Evolutionary conservation across 92 coral and sea anemone genomes (phyloP), one percentile per base, ranked within the genome.

Genomic region (Epizoanthus illoricatus): DNA sequence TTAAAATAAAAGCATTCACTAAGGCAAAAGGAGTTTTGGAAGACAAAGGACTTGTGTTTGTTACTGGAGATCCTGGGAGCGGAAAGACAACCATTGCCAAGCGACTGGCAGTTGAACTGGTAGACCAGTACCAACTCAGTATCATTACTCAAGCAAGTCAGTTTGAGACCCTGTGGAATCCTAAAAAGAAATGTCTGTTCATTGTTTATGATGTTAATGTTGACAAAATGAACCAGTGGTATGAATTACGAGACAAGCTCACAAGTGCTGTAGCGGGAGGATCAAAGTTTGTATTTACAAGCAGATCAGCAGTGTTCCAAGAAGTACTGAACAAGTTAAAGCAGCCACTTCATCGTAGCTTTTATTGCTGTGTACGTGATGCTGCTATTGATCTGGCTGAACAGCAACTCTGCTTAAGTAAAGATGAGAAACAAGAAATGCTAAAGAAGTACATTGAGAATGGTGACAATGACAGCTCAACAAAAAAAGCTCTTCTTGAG

Each of bases 201-300:
- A 18, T 63, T 63, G 69, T 63, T 39, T 39, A 63, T 63, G 21
- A 63, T 63, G 69, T 63, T 63, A 33, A 63, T 63, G 28, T 18
- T 18, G 40, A 63, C n/a, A 63, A 63, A 33, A 63, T 63, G 69
- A 63, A 63, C 28, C n/a, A 63, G 69, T 63, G 69, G 69, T 18
- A 33, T 63, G 69, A 63, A 18, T 63, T 63, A 33, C n/a, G 21
- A 63, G 69, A 63, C 21, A 33, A 63, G 68, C 68, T 63, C 21
- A 33, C 68, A 63, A 33, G 28, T 18, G 68, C 6, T 18, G 12
- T 63, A 63, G 68, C 3, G 7, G 20, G 7, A 18, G 68, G 68
- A 17, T 63, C 68, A 63, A 63, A 63, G 68, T 63, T 63, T 63
- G 68, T 63, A 18, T 63, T 63, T 33, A 63, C 68, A 23, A 33